phyloP scores from a whole-genome alignment of 2,888 invertebrate species.

The Crematogaster levior region DNA sequence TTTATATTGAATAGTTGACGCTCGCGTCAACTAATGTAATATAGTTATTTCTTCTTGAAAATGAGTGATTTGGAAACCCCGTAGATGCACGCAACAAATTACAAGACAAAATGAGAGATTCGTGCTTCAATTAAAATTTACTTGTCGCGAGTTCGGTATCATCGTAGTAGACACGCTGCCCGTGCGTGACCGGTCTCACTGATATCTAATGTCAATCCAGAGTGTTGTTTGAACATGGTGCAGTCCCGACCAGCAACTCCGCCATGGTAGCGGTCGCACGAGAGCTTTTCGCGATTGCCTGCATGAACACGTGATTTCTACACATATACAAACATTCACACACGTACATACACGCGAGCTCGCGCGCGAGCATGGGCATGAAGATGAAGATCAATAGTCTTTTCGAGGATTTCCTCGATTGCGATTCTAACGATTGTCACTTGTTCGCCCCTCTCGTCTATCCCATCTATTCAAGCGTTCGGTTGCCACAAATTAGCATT shows the following conservation, averaged over 20 bases:
- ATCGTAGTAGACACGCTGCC: conserved; percentile 57
- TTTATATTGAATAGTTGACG: not conserved
- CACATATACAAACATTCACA: conserved; percentile 10
- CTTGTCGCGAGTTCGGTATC: conserved; percentile 48
- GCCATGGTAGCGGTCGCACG: conserved; percentile 39
- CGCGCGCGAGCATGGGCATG: no score
- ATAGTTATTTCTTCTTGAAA: not conserved
- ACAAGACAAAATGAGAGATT: conserved; percentile 53
- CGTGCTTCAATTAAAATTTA: conserved; percentile 70
- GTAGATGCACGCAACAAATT: conserved; percentile 43
- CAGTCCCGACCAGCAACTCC: conserved; percentile 23
- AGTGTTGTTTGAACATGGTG: conserved; percentile 64
- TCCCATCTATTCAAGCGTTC: conserved; percentile 64
- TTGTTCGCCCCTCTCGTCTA: conserved; percentile 61
- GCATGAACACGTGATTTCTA: conserved; percentile 64
- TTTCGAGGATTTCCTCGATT: conserved; percentile 71
- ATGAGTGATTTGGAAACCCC: not conserved
- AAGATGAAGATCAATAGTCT: conserved; percentile 28
- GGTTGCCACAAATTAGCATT: conserved; percentile 72
- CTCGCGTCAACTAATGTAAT: not conserved
- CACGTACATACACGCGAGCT: not conserved
- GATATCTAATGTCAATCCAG: conserved; percentile 72
- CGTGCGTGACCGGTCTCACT: conserved; percentile 67
- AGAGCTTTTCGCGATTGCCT: conserved; percentile 51
- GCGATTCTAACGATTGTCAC: conserved; percentile 73